Base-by-base conservation (phyloP, 2,888 invertebrate species). In the Drosophila putrida region DNA sequence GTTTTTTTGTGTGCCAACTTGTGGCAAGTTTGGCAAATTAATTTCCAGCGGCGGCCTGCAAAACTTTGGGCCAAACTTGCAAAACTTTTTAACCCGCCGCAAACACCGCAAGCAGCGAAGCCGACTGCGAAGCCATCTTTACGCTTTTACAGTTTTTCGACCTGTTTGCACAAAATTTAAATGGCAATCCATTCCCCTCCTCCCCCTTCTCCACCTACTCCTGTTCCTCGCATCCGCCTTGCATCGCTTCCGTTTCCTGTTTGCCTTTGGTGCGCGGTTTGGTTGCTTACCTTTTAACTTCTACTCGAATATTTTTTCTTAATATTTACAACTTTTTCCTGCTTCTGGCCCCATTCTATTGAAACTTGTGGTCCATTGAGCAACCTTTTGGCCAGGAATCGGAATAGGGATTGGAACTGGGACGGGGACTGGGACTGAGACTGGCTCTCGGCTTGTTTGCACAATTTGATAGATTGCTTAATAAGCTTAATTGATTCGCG, bases 381-480 rank as follows among this genome's bases (percentile, higher is more conserved):
- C 76, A 79, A 75, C 59, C 75, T 65, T 78, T 75, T 76, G 50
- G 78, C 15, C 27, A n/a, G 62, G 2, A 13, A 15, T 6, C 35
- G 31, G 2, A 10, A 49, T 9, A 9, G 33, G 46, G 39, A 47
- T 33, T 47, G 15, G 49, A 25, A 38, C 31, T 43, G 49, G 20
- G 10, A 38, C 31, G 41, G 49, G 20, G 10, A 4, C 6, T 13
- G 33, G 39, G 33, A 47, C 39, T 47, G 15, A 50, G 33, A 38
- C 33, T 46, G 49, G 20, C 54, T 41, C 36, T 43, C 51, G 44
- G 54, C 80, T 64, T 78, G 78, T 75, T 88, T 88, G 74, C 81
- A 54, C 78, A 82, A 89, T 81, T 89, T 88, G 88, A 88, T 88
- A 81, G 90, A 90, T 88, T 88, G 82, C 85, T 87, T 88, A 90